These are phyloP conservation scores for Sebastes miniatus DNA, from an alignment of 2,797 vertebrate species.

Conservation along the genomic window DNA sequence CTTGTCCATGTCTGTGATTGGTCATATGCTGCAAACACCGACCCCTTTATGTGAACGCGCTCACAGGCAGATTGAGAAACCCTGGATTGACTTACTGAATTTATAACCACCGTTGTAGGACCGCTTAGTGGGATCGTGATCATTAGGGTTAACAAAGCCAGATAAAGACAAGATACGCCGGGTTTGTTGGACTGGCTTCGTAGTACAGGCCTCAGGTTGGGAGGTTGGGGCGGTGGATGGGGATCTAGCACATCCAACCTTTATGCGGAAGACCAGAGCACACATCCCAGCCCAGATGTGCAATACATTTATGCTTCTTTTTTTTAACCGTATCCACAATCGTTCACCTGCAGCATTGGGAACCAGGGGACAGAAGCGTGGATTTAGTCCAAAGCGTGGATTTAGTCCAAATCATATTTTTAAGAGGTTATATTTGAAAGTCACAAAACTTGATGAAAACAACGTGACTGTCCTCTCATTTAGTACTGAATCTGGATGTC, in stretches of 20 bases:
- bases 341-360: not conserved
- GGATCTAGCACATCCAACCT: not conserved
- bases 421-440: not conserved
- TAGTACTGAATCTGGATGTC: not conserved
- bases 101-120: no score
- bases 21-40: no score
- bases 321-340: not conserved
- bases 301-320: not conserved
- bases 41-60: no score
- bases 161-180: no score
- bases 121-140: no score
- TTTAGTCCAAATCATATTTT: not conserved
- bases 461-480: not conserved
- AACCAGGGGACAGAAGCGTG: not conserved
- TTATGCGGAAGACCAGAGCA: not conserved
- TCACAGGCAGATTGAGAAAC: no score
- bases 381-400: not conserved
- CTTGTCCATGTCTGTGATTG: no score
- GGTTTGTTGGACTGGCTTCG: no score
- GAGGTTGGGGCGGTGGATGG: not conserved
- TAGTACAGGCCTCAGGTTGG: no score
- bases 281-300: not conserved
- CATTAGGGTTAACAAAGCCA: no score
- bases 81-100: no score
- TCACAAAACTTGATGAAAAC: not conserved